A percentile compares a stretch with the other conserved stretches of the same genome.
phyloP scores from a whole-genome alignment of 2,888 invertebrate genomes.

The Thereva unica region DNA sequence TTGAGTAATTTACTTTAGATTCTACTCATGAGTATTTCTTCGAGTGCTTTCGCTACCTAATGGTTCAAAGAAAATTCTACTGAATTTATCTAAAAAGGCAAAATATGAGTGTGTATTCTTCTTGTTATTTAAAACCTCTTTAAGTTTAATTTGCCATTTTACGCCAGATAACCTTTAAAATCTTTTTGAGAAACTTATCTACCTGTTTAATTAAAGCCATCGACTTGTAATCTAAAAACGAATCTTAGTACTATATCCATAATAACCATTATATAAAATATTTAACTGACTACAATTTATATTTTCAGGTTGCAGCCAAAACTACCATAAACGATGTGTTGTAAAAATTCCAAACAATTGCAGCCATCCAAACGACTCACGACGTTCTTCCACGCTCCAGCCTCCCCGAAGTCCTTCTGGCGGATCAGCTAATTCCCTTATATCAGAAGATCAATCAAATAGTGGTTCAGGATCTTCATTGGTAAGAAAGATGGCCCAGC shows the following conservation, averaged over 20 bases:
- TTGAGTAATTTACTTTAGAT: too few relatives aligned
- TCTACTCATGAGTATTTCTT: too few relatives aligned
- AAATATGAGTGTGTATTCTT: too few relatives aligned
- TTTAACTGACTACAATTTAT: neutral
- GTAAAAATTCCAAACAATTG: constrained; percentile 99
- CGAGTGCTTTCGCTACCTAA: too few relatives aligned
- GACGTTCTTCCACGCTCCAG: constrained; percentile 58
- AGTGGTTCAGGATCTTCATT: constrained; percentile 62
- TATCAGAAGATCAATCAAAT: constrained; percentile 63
- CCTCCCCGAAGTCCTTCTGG: constrained; percentile 73
- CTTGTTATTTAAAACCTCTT: too few relatives aligned
- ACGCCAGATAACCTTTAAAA: too few relatives aligned
- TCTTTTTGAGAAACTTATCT: too few relatives aligned
- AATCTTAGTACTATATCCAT: neutral
- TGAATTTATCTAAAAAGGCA: too few relatives aligned
- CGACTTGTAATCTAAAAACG: too few relatives aligned
- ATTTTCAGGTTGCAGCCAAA: constrained; percentile 87
- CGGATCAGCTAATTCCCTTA: constrained; percentile 68
- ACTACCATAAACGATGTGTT: constrained; percentile 97
- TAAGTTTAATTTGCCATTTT: too few relatives aligned
- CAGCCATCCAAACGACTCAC: constrained; percentile 62
- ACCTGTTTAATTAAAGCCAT: too few relatives aligned
- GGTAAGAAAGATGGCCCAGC: constrained; percentile 74
- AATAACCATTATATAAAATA: neutral
- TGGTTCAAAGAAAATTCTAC: too few relatives aligned